Percentiles rank a stretch among this genome's conserved stretches.
phyloP scores from a whole-genome alignment of 2,888 invertebrate genomes.

The Stomorhina lunata region DNA sequence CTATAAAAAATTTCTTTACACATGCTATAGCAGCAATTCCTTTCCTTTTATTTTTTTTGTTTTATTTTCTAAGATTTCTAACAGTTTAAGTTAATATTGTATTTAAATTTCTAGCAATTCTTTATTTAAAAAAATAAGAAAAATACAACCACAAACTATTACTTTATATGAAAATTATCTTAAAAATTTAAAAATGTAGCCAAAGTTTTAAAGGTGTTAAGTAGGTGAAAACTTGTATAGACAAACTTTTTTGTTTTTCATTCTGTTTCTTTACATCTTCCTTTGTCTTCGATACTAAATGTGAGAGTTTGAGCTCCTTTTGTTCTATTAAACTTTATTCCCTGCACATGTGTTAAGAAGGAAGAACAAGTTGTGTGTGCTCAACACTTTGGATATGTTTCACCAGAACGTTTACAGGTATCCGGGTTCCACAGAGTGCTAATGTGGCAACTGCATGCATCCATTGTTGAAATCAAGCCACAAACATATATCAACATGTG shows the following conservation, averaged over 20 bases:
- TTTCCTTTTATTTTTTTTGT: too few species aligned
- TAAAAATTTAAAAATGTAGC: conserved; percentile 40
- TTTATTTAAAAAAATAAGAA: conserved; percentile 37
- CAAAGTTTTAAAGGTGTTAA: conserved; percentile 66
- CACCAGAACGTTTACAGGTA: too few species aligned
- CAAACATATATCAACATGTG: conserved; percentile 52
- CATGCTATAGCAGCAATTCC: background rate
- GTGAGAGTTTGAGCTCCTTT: conserved; percentile 41
- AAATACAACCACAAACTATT: conserved; percentile 16
- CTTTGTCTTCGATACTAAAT: conserved; percentile 13
- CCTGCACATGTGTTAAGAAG: conserved; percentile 30
- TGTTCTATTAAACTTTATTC: conserved; percentile 44
- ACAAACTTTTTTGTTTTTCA: conserved; percentile 36
- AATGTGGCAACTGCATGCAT: conserved; percentile 52
- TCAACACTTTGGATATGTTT: too few species aligned
- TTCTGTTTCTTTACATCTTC: background rate
- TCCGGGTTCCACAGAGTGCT: background rate
- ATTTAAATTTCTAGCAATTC: conserved; percentile 53
- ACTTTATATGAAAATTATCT: conserved; percentile 4
- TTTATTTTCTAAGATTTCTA: conserved; percentile 14
- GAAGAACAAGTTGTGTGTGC: background rate
- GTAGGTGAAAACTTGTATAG: conserved; percentile 64
- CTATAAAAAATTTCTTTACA: conserved; percentile 35
- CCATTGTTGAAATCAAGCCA: conserved; percentile 21
- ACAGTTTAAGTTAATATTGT: conserved; percentile 41